Base-by-base conservation (phyloP, 2,113 vertebrate species). In the Brachypteracias leptosomus region DNA sequence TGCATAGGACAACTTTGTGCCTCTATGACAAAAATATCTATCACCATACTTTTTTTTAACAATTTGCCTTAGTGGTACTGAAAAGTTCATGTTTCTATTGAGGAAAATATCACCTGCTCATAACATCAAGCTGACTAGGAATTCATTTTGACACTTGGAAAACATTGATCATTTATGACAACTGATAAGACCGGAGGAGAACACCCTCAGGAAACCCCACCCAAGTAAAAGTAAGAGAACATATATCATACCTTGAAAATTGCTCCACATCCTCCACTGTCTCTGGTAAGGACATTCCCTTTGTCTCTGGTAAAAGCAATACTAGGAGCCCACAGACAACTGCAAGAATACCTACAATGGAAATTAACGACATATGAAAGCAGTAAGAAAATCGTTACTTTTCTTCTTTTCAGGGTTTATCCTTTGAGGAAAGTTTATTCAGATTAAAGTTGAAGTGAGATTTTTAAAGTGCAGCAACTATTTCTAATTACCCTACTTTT, bases 201-300 rank as follows among this genome's bases (percentile, higher is more conserved):
- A 52, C 2, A 47, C 10, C 5, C 44, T 75, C 42, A 54, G 38
- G 25, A 89, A 82, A 91, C 7, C 25, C 78, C 40, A 71, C 16
- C 16, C 24, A 31, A 44, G 14, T 47, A 54, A 19, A 70, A 16
- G 25, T 44, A 70, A 86, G 52, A 73, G 86, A 71, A 90, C 28
- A 28, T 4, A 18, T 55, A 81, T 86, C 35, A 59, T 97, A 99
- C 99, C 97, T 98, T 82, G 97, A 95, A 36, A 99, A 98, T 42
- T 98, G 97, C 70, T 99, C 99, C 4, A 99, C 98, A n/a, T 99
- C 99, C 1, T 99, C 98, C 65, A 99, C 98, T 63, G 99, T 99
- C 87, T 99, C 99, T 8, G 99, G 99, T 93, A 99, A 98, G 31
- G 98, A 96, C 5, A 99, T 97, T 4, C 99, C 99, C 95, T 98